phyloP scores from a whole-genome alignment of 1,140 invertebrate genomes.

The Heliconius melpomene region DNA sequence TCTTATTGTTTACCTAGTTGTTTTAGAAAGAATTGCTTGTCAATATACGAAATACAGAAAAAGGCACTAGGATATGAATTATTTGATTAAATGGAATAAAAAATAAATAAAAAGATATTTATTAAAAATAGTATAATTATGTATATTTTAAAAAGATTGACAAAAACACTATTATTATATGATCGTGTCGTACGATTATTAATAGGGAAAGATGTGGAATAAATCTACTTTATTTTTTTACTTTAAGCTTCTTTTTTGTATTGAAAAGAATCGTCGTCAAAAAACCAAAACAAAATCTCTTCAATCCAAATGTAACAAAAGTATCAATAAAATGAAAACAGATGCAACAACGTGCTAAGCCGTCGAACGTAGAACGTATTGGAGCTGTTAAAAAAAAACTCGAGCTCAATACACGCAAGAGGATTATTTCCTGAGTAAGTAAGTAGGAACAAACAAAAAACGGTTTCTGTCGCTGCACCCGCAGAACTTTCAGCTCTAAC shows the following conservation, averaged over 20 bases:
- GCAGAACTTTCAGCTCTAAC: constrained; percentile 73
- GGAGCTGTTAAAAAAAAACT: constrained; percentile 15
- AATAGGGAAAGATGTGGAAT: no score
- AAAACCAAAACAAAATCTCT: not conserved
- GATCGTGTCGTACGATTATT: no score
- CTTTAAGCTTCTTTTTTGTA: not conserved
- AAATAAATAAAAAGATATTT: no score
- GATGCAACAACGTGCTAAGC: constrained; percentile 4
- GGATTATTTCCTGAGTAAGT: constrained; percentile 32
- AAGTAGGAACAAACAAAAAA: constrained; percentile 57
- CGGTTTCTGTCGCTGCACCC: constrained; percentile 54
- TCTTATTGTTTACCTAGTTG: constrained; percentile 62
- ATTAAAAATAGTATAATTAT: no score
- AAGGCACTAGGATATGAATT: constrained; percentile 46
- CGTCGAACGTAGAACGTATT: constrained; percentile 3
- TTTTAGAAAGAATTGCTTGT: constrained; percentile 69
- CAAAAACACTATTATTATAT: no score
- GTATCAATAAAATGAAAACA: constrained; percentile 8
- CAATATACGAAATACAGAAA: constrained; percentile 65
- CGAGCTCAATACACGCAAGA: constrained; percentile 26
- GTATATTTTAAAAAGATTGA: not conserved
- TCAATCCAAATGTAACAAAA: constrained; percentile 4
- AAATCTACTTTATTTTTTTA: not conserved
- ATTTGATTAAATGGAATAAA: constrained; percentile 13
- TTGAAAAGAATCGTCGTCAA: not conserved